Evolutionary conservation across 1,140 invertebrate genomes (phyloP), one percentile per base, ranked within the genome.

Genomic region (Onthophagus taurus): DNA sequence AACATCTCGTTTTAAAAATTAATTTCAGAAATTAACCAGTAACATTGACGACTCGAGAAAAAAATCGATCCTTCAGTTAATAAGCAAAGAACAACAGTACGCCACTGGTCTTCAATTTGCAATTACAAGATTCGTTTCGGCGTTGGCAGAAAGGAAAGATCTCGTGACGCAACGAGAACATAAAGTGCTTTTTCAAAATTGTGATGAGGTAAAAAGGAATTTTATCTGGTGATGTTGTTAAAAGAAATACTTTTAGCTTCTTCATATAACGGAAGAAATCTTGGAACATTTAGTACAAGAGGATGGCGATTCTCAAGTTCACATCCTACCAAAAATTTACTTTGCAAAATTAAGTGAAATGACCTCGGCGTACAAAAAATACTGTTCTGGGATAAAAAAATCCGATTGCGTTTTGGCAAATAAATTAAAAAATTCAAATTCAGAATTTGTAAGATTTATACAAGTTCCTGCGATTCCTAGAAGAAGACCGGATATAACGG

Each of bases 341-440:
- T 66, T 83, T 13, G 74, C 74, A 19, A 83, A 85, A 61, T 72
- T 83, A 38, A 72, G 76, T 26, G 72, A 75, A 50, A 80, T 86
- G 30, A 81, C 76, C 50, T 74, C 76, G 7, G 75, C 81, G 18
- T 88, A 88, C 61, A 78, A 82, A 60, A 76, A 80, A 58, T 89
- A 88, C 61, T 80, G 85, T 58, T 76, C 82, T 49, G 85, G 85
- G 26, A 72, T 88, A 42, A 86, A 88, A 61, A 75, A 81, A 53
- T 83, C 85, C 24, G 85, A 86, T 55, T 87, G 83, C 54, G 75
- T 88, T 16, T 63, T 88, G 55, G 83, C 83, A 43, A 64, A 72
- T 67, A 50, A 72, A 65, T 57, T 69, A 58, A 60, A 74, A 66
- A 66, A 67, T 62, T 49, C 51, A 31, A 61, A 55, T 50, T 61